A percentile compares a stretch with the other conserved stretches of the same genome.
phyloP scores from a whole-genome alignment of 2,888 invertebrate species.

The Ganaspis brasiliensis region DNA sequence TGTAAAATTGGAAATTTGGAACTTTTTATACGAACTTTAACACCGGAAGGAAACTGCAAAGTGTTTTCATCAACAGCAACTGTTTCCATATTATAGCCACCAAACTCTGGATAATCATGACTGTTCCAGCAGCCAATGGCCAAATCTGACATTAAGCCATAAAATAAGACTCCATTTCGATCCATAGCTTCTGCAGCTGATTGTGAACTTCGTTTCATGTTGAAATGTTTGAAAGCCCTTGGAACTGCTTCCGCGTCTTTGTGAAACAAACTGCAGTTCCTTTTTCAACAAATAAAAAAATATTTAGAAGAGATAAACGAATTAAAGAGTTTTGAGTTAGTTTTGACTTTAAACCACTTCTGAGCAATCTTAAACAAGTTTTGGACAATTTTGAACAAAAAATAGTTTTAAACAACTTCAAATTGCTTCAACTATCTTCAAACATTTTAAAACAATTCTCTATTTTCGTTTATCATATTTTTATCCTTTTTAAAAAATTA shows the following conservation, averaged over 20 bases:
- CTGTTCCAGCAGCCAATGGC: conserved; percentile 89
- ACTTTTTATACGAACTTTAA: conserved; percentile 72
- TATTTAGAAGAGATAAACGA: too few species aligned
- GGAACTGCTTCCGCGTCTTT: conserved; percentile 81
- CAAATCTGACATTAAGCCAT: conserved; percentile 86
- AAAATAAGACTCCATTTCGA: conserved; percentile 86
- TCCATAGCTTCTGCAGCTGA: conserved; percentile 88
- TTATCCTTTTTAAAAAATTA: too few species aligned
- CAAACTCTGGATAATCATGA: conserved; percentile 82
- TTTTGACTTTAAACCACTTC: too few species aligned
- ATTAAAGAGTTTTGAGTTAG: too few species aligned
- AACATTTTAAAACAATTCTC: too few species aligned
- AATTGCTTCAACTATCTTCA: too few species aligned
- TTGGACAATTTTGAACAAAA: too few species aligned
- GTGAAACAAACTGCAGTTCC: conserved; percentile 83
- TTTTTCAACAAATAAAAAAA: conserved; percentile 55
- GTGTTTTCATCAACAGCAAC: conserved; percentile 68
- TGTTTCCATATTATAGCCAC: conserved; percentile 82
- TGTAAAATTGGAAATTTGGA: too few species aligned
- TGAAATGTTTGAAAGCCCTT: conserved; percentile 82
- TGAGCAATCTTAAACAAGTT: too few species aligned
- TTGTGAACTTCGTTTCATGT: conserved; percentile 84
- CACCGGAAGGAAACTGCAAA: conserved; percentile 76
- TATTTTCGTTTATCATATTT: too few species aligned
- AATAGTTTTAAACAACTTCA: too few species aligned